Base-by-base conservation (phyloP, 2,113 vertebrate species). In the Hippocampus barbouri region DNA sequence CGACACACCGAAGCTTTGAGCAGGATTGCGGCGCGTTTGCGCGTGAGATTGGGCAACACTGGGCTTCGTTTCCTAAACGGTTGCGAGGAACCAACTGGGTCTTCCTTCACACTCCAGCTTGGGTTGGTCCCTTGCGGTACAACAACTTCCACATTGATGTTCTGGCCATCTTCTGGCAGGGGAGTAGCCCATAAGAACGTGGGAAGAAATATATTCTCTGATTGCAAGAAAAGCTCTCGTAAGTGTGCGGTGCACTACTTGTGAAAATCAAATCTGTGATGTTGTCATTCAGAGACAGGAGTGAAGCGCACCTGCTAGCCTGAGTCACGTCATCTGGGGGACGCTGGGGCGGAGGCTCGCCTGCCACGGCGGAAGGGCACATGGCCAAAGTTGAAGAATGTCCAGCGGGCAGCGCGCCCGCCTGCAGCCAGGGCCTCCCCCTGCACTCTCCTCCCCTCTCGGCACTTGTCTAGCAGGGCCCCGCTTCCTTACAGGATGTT, bases 401-500 rank as follows among this genome's bases (percentile, higher is more conserved):
- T 84, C 74, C 41, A 77, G 66, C 47, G 45, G 69, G 74, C 77
- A 85, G 87, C 86, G 77, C 87, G 79, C 87, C 89, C 86, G 69
- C 67, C 30, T 34, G 30, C 18, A 75, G 68, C 70, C 21, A 77
- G 79, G 78, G 66, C 78, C 85, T 76, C 74, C 84, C 77, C 78
- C 82, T 75, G 66, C 23, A 30, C 81, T 79, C 76, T 54, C 72
- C 85, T 88, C 70, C 70, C 71, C 78, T 85, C 77, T 83, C 79
- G 83, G 86, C 73, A 82, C 82, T 90, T 90, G 89, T 88, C 91
- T 90, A 91, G 86, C 85, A 88, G 82, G 85, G 81, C 87, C 81
- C 78, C 72, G 87, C 89, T 92, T 90, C 93, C 94, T 91, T 84
- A 79, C 92, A 92, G 92, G 92, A 93, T 94, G 92, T 93, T 93